Evolutionary conservation across 2,797 vertebrate species (phyloP), one percentile per base, ranked within the genome.

Genomic region (Danio tinwini): DNA sequence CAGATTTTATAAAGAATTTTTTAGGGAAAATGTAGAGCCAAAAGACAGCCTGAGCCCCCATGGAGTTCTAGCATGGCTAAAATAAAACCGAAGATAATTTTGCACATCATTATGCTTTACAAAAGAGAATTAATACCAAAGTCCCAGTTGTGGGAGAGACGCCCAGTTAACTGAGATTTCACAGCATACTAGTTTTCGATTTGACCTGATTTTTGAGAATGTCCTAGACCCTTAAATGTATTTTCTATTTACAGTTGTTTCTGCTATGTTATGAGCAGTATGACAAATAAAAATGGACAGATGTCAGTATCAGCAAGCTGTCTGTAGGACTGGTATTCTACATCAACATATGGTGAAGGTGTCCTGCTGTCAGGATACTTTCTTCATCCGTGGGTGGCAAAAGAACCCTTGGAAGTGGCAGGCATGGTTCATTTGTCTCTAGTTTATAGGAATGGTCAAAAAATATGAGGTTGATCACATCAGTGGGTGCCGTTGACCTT

Each of bases 141-240:
- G 55, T 50, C 65, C 55, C 45, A 59, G 37, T 69, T 39, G 42
- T 42, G 67, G 37, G 56, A 70, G 14, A 78, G 45, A 21, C 9
- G 10, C 65, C 17, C 55, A 78, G 67, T 77, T 55, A 63, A 63
- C 47, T 74, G 37, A 13, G 53, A 44, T 62, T 70, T 61, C 64
- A 53, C 37, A n/a, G 47, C 17, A 44, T 53, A 53, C 12, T 52
- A 42, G 55, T 49, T 42, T 77, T n/a, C 5, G 52, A 76, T 76
- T 59, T 78, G 29, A 49, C 55, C 56, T 21, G 64, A 29, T 71
- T 78, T 78, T 71, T 16, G 13, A 44, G 19, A 14, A 0, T 55
- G 21, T 77, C 42, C 29, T 77, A 68, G 44, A 49, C 63, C n/a
- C 77, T 21, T 59, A 69, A 59, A 77, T 16, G 49, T 10, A 67